Conservation (phyloP, 2,888 invertebrate genomes). For the Drosophila planitibia region DNA sequence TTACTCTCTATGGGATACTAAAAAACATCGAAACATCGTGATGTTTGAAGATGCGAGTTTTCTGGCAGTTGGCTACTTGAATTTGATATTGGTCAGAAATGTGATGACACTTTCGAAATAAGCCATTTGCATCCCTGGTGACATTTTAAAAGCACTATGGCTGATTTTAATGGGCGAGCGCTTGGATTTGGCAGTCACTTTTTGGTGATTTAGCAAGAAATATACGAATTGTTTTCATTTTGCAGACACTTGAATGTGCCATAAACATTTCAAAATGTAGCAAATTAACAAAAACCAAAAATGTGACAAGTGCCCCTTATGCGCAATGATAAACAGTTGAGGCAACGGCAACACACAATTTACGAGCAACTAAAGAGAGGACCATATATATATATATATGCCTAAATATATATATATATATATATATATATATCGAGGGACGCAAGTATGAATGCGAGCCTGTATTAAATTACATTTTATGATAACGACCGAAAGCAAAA, state of each 20-base stretch:
- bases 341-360: background rate
- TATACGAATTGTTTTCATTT: slow-evolving; percentile 13
- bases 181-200: slow-evolving; percentile 32
- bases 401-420: background rate
- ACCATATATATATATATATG: background rate
- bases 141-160: slow-evolving; percentile 1
- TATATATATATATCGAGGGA: background rate
- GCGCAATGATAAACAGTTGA: slow-evolving; percentile 17
- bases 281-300: slow-evolving; percentile 40
- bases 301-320: slow-evolving; percentile 38
- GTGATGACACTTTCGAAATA: background rate
- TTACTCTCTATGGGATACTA: background rate
- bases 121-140: background rate
- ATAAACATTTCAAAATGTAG: slow-evolving; percentile 37
- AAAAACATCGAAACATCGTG: background rate
- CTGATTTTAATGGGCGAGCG: slow-evolving; percentile 27
- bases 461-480: slow-evolving; percentile 37
- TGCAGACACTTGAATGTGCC: slow-evolving; percentile 41
- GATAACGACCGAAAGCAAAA: slow-evolving; percentile 23
- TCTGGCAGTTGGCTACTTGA: background rate
- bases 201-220: slow-evolving; percentile 16
- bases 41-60: background rate
- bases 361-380: background rate
- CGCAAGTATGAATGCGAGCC: slow-evolving; percentile 7
- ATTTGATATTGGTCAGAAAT: background rate